Evolutionary conservation across 2,888 invertebrate genomes (phyloP).

Genomic region (Autographa pulchrina): DNA sequence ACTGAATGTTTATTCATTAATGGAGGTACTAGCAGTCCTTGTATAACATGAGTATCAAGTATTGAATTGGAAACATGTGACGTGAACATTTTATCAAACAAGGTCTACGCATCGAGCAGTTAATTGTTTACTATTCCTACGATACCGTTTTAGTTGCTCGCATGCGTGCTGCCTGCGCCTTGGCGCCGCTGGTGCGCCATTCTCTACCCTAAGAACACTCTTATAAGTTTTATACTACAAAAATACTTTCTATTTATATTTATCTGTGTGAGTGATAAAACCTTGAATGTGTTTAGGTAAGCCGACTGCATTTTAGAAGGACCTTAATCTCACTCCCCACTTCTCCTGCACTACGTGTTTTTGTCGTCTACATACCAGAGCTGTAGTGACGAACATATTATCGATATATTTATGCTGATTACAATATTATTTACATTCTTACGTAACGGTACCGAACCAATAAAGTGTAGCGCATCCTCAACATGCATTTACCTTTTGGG

Average conservation of each 20-base stretch:
- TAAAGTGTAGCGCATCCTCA: conserved; percentile 37
- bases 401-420: conserved; percentile 66
- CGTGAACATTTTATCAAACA: conserved; percentile 78
- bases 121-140: conserved; percentile 86
- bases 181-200: conserved; percentile 54
- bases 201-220: conserved; percentile 65
- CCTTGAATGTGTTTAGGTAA: conserved; percentile 79
- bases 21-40: conserved; percentile 62
- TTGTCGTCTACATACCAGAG: conserved; percentile 82
- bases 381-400: conserved; percentile 70
- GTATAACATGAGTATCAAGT: conserved; percentile 63
- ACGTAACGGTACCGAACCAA: conserved; percentile 46
- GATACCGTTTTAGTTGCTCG: conserved; percentile 81
- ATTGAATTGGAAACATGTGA: conserved; percentile 72
- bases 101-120: conserved; percentile 79
- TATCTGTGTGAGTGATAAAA: conserved; percentile 76
- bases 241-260: conserved; percentile 56
- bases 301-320: conserved; percentile 85
- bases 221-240: conserved; percentile 69
- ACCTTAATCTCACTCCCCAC: conserved; percentile 81
- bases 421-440: conserved; percentile 60
- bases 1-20: conserved; percentile 51
- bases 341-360: conserved; percentile 75
- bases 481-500: conserved; percentile 36
- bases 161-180: conserved; percentile 75